phyloP scores from a whole-genome alignment of 2,888 invertebrate species.

The Selenia dentaria region DNA sequence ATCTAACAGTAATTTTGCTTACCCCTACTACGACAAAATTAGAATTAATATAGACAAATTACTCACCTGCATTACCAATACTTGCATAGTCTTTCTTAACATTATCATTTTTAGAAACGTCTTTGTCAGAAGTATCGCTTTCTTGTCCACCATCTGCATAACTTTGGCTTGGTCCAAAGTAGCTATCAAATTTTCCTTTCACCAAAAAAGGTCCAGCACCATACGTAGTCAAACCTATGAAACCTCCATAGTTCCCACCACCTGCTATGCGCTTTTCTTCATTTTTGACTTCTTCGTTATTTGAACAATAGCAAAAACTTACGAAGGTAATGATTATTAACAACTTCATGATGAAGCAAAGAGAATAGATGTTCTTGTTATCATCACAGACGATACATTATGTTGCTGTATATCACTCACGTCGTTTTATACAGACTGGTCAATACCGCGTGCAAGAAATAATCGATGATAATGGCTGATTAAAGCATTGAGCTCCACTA shows the following conservation, averaged over 20 bases:
- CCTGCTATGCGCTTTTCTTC: conserved; percentile 8
- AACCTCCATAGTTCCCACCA: conserved; percentile 14
- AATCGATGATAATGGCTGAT: conserved; percentile 1
- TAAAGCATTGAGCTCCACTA: neutral
- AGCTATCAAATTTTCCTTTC: conserved; percentile 12
- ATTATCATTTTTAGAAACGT: neutral
- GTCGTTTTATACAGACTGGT: conserved; percentile 3
- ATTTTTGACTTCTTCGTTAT: neutral
- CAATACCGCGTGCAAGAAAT: neutral
- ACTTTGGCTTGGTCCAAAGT: neutral
- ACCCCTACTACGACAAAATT: no score
- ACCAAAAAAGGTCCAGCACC: conserved; percentile 14
- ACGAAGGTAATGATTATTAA: conserved; percentile 3
- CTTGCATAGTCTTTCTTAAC: neutral
- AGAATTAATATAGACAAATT: no score
- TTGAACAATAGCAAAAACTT: conserved; percentile 4
- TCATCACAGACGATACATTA: neutral
- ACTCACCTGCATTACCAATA: conserved; percentile 2
- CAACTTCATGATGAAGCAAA: conserved; percentile 15
- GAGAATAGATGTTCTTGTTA: neutral
- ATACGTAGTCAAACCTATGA: conserved; percentile 13
- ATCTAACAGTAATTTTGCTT: no score
- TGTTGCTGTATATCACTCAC: neutral
- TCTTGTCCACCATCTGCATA: neutral
- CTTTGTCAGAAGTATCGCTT: neutral